Evolutionary conservation across 2,113 vertebrate genomes (phyloP), one percentile per base, ranked within the genome.

Genomic region (Hystrix brachyura): DNA sequence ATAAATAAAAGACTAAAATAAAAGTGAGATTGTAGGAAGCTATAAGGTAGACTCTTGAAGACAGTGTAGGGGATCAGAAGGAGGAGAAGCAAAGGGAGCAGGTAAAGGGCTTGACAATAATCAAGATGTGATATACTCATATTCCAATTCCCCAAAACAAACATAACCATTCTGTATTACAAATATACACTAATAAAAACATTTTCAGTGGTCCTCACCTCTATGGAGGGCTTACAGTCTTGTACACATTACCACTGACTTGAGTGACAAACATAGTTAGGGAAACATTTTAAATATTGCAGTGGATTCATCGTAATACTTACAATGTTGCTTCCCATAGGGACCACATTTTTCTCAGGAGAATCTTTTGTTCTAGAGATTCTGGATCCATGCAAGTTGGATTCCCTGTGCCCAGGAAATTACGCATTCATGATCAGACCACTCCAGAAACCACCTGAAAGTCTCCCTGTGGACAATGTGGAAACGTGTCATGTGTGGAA

Each of bases 241-340:
- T 10, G 18, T 38, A 59, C 38, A 1, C 32, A 55, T 48, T 80
- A 81, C 34, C 11, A 80, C 62, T 53, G 38, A 55, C 38, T 87
- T 90, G 43, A 82, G 19, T 19, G 25, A 29, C 32, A 78, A 53
- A 27, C 51, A 72, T 57, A 69, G 92, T 84, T 80, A 48, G 13
- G 51, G 10, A 85, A 84, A 87, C 48, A 90, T 71, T 80, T 57
- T 85, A 46, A 96, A 59, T 80, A 90, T 96, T 43, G 32, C 29
- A 91, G 9, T 90, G 74, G 57, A 46, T 79, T 85, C 93, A 91
- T 87, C 94, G 59, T 38, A 94, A 76, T 27, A 78, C 57, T 95
- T 71, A 65, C 64, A 83, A 53, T 85, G 46, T 87, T 92, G 55
- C 59, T 90, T 91, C 19, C 38, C 32, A 0, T 51, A 53, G 29